Evolutionary conservation across 2,888 invertebrate genomes (phyloP).

Genomic region (Nephrotoma appendiculata): DNA sequence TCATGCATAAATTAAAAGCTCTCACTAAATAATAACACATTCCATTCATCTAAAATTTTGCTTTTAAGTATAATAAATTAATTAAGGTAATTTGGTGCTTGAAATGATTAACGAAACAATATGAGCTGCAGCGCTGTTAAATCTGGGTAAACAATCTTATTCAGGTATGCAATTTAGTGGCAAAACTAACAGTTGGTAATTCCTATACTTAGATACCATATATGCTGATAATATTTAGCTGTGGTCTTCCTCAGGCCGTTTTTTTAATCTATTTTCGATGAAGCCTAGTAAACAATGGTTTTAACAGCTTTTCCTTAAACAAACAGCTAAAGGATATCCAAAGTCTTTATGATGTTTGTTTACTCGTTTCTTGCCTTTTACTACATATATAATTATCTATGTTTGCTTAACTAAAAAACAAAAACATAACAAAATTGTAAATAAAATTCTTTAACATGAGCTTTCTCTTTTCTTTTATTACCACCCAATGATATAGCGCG

Average conservation of each 20-base stretch:
- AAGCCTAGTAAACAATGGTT: no score
- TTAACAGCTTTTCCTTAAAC: no score
- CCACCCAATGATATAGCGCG: conserved; percentile 44
- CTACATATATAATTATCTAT: not conserved
- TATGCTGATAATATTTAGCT: no score
- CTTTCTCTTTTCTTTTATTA: not conserved
- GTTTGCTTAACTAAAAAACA: not conserved
- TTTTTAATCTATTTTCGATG: no score
- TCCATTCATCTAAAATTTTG: not conserved
- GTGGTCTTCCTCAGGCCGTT: no score
- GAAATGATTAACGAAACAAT: not conserved
- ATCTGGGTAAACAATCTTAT: not conserved
- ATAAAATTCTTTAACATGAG: not conserved
- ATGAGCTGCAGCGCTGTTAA: not conserved
- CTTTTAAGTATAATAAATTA: not conserved
- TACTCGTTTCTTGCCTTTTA: not conserved
- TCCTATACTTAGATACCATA: no score
- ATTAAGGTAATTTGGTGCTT: not conserved
- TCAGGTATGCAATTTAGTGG: not conserved
- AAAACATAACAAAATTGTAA: not conserved
- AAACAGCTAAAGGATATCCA: no score
- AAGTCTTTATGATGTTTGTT: no score
- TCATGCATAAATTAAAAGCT: not conserved
- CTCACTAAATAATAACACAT: not conserved
- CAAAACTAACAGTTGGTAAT: not conserved